Conservation (phyloP, 2,888 invertebrate genomes). For the Timandra comae region DNA sequence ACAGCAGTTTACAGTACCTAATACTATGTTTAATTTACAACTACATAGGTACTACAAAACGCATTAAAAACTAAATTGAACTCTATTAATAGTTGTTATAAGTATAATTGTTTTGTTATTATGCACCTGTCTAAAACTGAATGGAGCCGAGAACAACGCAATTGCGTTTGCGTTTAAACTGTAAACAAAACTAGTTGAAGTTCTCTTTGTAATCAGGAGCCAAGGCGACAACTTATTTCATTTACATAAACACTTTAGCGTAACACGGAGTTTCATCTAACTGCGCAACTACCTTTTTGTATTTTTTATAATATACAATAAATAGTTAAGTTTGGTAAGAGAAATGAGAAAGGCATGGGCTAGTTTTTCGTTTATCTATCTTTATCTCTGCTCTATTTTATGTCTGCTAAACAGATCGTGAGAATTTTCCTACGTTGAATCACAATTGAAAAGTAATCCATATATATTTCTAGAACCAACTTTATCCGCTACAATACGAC, state of each 20-base stretch:
- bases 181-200: conserved; percentile 57
- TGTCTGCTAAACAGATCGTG: too few relatives aligned
- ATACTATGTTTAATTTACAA: too few relatives aligned
- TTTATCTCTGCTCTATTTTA: too few relatives aligned
- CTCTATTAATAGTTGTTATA: conserved; percentile 7
- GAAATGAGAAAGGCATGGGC: too few relatives aligned
- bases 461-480: too few relatives aligned
- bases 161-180: conserved; percentile 55
- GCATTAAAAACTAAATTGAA: conserved; percentile 4
- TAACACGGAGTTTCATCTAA: conserved; percentile 46
- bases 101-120: conserved; percentile 30
- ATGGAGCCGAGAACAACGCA: conserved; percentile 44
- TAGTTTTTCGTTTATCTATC: too few relatives aligned
- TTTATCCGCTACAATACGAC: too few relatives aligned
- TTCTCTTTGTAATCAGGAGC: conserved; percentile 64
- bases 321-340: conserved; percentile 1
- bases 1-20: too few relatives aligned
- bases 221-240: conserved; percentile 62
- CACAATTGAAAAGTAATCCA: too few relatives aligned
- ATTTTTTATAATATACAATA: conserved; percentile 23
- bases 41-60: too few relatives aligned
- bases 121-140: conserved; percentile 37
- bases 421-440: too few relatives aligned
- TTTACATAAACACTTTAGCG: conserved; percentile 62
- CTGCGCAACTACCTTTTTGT: conserved; percentile 35